Conservation (phyloP, 2,888 invertebrate species). For the Ecliptopera silaceata region DNA sequence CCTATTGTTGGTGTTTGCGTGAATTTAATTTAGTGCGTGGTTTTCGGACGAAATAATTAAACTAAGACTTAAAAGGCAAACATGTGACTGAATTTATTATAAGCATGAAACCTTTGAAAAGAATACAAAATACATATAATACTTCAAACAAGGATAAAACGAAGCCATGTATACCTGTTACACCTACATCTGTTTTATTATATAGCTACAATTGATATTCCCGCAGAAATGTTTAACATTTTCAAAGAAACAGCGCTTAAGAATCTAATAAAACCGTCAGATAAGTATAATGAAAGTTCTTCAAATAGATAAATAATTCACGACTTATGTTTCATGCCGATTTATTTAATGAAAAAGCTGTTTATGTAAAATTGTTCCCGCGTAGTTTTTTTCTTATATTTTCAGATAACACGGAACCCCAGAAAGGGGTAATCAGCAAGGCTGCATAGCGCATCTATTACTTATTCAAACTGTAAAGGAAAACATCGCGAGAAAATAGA, state of each 20-base stretch:
- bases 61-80: background rate
- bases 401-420: background rate
- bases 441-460: conserved; percentile 16
- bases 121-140: too few species aligned
- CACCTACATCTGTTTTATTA: background rate
- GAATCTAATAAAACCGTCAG: background rate
- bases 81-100: too few species aligned
- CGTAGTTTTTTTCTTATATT: background rate
- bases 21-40: conserved; percentile 23
- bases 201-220: background rate
- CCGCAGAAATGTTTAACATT: background rate
- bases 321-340: too few species aligned
- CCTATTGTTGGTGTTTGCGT: conserved; percentile 39
- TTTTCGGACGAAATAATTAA: conserved; percentile 6
- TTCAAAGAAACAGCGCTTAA: background rate
- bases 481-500: conserved; percentile 21
- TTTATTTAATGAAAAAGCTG: background rate
- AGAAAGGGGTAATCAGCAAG: conserved; percentile 14
- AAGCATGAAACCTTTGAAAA: too few species aligned
- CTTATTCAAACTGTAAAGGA: conserved; percentile 20
- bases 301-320: background rate
- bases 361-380: background rate
- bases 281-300: background rate
- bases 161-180: background rate
- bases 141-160: background rate